Conservation (phyloP, 2,113 vertebrate genomes). For the Charina bottae region DNA sequence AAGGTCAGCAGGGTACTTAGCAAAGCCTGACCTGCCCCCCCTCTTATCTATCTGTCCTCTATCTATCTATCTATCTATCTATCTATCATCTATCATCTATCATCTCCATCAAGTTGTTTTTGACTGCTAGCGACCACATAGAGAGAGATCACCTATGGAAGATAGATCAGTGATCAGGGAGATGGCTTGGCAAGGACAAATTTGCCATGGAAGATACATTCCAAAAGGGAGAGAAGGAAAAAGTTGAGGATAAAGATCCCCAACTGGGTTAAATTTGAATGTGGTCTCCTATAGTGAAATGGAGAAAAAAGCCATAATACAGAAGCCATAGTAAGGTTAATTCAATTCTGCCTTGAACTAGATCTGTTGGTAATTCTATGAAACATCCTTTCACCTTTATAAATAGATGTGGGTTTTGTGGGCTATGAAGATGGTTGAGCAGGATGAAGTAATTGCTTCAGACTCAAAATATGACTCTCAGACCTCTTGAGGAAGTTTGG, state of each 20-base stretch:
- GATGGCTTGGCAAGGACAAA: background rate
- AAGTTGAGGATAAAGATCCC: background rate
- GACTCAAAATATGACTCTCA: background rate
- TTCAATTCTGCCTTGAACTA: background rate
- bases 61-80: no score
- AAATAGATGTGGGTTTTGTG: background rate
- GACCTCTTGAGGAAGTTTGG: slow-evolving; percentile 44
- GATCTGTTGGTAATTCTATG: background rate
- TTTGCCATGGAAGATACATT: background rate
- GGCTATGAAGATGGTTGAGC: background rate
- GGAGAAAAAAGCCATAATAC: background rate
- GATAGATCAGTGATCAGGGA: background rate
- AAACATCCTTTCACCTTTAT: background rate
- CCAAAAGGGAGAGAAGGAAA: background rate
- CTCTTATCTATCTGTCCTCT: no score
- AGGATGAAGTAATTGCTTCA: background rate
- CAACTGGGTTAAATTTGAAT: background rate
- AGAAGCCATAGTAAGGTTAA: background rate
- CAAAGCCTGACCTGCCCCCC: background rate
- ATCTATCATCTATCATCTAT: no score
- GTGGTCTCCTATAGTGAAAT: background rate
- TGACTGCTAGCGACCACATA: background rate
- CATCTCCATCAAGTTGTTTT: background rate
- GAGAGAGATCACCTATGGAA: background rate
- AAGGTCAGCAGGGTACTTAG: background rate